Evolutionary conservation across 2,797 vertebrate species (phyloP), one percentile per base, ranked within the genome.

Genomic region (Halcyon chelicuti): DNA sequence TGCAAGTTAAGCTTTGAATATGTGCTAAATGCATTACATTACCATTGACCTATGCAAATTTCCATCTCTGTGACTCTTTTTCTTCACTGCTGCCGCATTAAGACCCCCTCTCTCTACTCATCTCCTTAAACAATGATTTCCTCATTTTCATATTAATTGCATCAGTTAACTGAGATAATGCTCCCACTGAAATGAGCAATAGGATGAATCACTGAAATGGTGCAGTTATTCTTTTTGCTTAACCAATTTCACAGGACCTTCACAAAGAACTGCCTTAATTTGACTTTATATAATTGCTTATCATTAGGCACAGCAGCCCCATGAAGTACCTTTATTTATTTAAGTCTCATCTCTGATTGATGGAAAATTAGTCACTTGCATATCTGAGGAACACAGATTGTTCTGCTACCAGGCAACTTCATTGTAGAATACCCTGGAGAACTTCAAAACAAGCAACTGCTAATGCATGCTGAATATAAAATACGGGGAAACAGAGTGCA

Each of bases 131-230:
- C 98, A 98, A 98, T 98, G 97, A 98, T 98, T 98, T 98, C 96
- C 98, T 98, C 98, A 98, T 98, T 98, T 98, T 98, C 98, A 98
- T 98, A 98, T 98, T 98, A 98, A 98, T 98, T 98, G 98, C 98
- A 98, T 98, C 98, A 98, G 97, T 98, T 98, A 98, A 97, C 98
- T 97, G 97, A 97, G 98, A 98, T 98, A 98, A 98, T 98, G 97
- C 95, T 97, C 95, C 97, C 96, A 96, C 97, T 97, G 97, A 98
- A 98, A 98, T 97, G 97, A 98, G 98, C 98, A 98, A 96, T 96
- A 96, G 97, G 97, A 98, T 98, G 97, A 98, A 98, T 98, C 97
- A 98, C 95, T 62, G 93, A 98, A 98, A 98, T 96, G 96, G 97
- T 84, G 97, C 97, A 96, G 97, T 98, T 98, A 98, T 98, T 98